These are phyloP conservation scores for Iselma pallidipennis DNA, from an alignment of 2,888 invertebrate genomes.

Conservation along the genomic window DNA sequence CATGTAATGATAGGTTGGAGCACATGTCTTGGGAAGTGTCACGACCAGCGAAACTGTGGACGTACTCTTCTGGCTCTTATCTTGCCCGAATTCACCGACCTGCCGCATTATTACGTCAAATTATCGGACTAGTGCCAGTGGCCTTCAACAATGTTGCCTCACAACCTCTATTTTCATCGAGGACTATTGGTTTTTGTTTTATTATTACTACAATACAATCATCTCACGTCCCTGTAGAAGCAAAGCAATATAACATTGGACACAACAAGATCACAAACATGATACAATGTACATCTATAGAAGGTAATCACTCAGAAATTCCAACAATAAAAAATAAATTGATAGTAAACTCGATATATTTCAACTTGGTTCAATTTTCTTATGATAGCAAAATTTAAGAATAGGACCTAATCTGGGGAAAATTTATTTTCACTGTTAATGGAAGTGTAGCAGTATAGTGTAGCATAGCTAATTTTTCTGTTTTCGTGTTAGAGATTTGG, in stretches of 20 bases:
- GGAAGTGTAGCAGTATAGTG: not conserved
- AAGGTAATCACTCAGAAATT: not conserved
- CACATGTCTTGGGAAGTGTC: conserved; percentile 47
- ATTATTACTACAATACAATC: conserved; percentile 17
- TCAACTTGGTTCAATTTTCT: too few species aligned
- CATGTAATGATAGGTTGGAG: conserved; percentile 49
- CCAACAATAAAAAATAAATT: not conserved
- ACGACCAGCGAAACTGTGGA: conserved; percentile 41
- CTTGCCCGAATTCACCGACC: conserved; percentile 45
- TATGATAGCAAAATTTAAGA: too few species aligned
- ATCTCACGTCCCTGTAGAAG: conserved; percentile 3
- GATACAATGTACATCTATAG: not conserved
- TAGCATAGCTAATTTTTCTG: not conserved
- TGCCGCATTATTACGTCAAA: conserved; percentile 50
- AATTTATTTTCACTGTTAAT: not conserved
- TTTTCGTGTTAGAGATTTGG: not conserved
- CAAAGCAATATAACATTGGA: not conserved
- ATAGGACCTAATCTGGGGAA: too few species aligned
- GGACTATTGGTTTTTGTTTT: conserved; percentile 32
- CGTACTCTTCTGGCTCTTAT: conserved; percentile 22
- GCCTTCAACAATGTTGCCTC: conserved; percentile 34
- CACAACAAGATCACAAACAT: conserved; percentile 1
- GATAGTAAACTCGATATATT: not conserved
- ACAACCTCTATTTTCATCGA: conserved; percentile 27
- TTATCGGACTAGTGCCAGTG: conserved; percentile 42